Percentiles rank a stretch among this genome's conserved stretches.
phyloP scores from a whole-genome alignment of 2,113 vertebrate species.

The Montifringilla adamsi region DNA sequence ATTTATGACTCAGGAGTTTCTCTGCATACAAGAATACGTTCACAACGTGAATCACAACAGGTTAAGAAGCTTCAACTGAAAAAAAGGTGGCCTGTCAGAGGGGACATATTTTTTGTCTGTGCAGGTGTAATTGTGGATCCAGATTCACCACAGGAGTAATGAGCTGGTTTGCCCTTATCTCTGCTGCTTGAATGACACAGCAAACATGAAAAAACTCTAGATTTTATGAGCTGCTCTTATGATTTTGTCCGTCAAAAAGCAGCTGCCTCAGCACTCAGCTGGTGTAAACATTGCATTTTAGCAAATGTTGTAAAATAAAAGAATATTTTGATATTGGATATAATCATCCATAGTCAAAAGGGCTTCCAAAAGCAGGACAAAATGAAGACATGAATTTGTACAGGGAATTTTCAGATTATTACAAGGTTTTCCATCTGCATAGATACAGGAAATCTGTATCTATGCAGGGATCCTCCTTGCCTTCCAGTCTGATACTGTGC shows the following conservation, averaged over 20 bases:
- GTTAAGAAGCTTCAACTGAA: not conserved
- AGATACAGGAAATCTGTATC: not conserved
- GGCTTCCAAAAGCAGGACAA: not conserved
- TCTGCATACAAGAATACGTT: not conserved
- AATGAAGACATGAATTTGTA: not conserved
- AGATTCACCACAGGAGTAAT: not conserved
- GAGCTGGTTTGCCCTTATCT: not conserved
- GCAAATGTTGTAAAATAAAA: not conserved
- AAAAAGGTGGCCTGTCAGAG: not conserved
- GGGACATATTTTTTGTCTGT: not conserved
- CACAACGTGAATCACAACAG: not conserved
- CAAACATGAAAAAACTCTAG: not conserved
- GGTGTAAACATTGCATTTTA: not conserved
- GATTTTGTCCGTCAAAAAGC: not conserved
- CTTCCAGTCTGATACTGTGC: not conserved
- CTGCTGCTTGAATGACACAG: not conserved
- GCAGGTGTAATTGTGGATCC: not conserved
- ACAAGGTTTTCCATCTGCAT: not conserved
- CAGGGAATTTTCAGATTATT: not conserved
- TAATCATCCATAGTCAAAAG: not conserved
- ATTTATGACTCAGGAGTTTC: not conserved
- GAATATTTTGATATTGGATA: not conserved
- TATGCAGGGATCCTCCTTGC: not conserved
- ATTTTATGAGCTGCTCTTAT: not conserved
- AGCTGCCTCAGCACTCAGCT: not conserved